These are phyloP conservation scores for Eupithecia dodoneata DNA, from an alignment of 2,888 invertebrate species.

Conservation along the genomic window DNA sequence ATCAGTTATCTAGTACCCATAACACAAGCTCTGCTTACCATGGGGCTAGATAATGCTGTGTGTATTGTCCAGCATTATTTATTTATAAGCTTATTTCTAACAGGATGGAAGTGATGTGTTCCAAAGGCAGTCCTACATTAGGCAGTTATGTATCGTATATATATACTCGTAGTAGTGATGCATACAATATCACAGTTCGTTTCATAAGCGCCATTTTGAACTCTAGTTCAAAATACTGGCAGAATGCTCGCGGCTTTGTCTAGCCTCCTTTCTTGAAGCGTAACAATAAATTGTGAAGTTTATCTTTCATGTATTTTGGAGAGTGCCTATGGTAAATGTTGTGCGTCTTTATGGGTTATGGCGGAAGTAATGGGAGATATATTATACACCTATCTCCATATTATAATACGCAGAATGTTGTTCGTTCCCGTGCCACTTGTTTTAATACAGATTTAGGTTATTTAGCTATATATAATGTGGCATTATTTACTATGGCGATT, in stretches of 20 bases:
- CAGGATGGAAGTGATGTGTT: constrained; percentile 47
- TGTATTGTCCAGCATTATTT: too few species aligned
- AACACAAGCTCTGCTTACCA: too few species aligned
- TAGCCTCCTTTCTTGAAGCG: background rate
- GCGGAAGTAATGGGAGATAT: constrained; percentile 37
- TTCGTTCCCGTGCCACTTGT: constrained; percentile 13
- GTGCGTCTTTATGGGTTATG: constrained; percentile 32
- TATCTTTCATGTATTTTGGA: constrained; percentile 43
- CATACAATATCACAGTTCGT: constrained; percentile 59
- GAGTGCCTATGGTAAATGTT: constrained; percentile 35
- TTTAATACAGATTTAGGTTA: background rate
- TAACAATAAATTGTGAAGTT: constrained; percentile 19
- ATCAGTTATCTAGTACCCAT: too few species aligned
- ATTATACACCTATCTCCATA: constrained; percentile 17
- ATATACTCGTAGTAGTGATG: too few species aligned
- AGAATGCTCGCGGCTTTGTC: constrained; percentile 11
- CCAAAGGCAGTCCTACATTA: constrained; percentile 42
- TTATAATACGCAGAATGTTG: constrained; percentile 20
- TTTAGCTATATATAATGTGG: too few species aligned
- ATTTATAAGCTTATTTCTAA: constrained; percentile 41
- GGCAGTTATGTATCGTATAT: constrained; percentile 54
- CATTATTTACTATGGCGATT: background rate
- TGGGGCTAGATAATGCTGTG: too few species aligned
- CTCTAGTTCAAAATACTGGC: constrained; percentile 18
- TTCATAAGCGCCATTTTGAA: constrained; percentile 31